Percentiles rank a stretch among this genome's conserved stretches.
Conservation (phyloP, 2,113 vertebrate species). For the Lagenorhynchus albirostris region DNA sequence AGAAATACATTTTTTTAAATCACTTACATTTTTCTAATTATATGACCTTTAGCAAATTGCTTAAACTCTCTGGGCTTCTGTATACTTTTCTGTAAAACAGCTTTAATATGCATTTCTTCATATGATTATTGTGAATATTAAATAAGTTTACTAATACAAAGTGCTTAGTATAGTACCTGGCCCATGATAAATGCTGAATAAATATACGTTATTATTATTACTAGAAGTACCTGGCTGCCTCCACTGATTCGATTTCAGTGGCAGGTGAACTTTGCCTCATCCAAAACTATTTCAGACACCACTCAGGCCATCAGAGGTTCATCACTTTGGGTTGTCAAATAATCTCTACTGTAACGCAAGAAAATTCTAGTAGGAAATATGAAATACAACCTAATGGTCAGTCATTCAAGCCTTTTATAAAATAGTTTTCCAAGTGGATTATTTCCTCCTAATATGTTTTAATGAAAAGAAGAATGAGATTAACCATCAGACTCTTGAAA, state of each 20-base stretch:
- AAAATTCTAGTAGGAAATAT: slow-evolving; percentile 16
- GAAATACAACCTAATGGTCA: neutral
- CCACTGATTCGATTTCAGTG: neutral
- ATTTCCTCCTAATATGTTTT: neutral
- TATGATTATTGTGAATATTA: neutral
- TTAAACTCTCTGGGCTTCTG: neutral
- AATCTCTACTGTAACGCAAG: neutral
- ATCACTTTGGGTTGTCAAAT: neutral
- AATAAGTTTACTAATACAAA: neutral
- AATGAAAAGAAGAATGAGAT: neutral
- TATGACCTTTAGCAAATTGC: neutral
- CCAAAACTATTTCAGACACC: neutral
- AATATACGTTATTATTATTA: neutral
- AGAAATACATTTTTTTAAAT: neutral
- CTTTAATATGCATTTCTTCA: neutral
- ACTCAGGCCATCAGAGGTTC: neutral
- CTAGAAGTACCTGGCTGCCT: neutral
- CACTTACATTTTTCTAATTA: neutral
- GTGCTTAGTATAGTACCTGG: neutral
- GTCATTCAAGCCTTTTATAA: slow-evolving; percentile 24
- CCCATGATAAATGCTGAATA: neutral
- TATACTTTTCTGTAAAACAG: neutral
- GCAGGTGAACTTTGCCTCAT: neutral
- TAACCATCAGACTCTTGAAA: neutral
- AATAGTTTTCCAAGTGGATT: slow-evolving; percentile 17